Evolutionary conservation across 1,140 invertebrate species (phyloP).

Genomic region (Wasmannia auropunctata): DNA sequence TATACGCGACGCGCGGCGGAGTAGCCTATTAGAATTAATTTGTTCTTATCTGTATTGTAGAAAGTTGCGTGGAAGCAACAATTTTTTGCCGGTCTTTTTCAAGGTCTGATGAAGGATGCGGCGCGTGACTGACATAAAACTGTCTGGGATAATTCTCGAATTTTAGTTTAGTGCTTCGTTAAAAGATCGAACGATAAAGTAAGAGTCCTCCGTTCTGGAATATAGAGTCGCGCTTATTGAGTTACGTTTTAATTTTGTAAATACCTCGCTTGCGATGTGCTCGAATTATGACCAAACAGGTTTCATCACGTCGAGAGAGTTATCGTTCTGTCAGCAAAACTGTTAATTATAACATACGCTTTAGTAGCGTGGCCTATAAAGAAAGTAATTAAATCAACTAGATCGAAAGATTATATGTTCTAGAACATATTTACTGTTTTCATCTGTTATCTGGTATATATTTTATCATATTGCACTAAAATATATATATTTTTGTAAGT

Average conservation of each 20-base stretch:
- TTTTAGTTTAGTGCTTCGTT: not conserved
- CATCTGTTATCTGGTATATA: not conserved
- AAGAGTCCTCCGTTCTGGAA: not conserved
- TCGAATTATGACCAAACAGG: not conserved
- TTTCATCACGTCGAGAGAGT: conserved; percentile 3
- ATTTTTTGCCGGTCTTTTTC: not conserved
- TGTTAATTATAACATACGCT: not conserved
- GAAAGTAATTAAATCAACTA: not conserved
- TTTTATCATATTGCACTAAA: not conserved
- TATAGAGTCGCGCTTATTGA: not conserved
- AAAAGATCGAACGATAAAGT: not conserved
- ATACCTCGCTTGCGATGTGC: not conserved
- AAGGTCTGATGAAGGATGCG: not conserved
- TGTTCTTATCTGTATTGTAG: conserved; percentile 41
- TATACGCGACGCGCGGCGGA: not conserved
- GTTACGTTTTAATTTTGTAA: not conserved
- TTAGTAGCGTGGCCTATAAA: not conserved
- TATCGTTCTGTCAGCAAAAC: conserved; percentile 27
- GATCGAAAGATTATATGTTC: not conserved
- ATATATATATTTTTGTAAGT: not conserved
- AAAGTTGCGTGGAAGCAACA: conserved; percentile 12
- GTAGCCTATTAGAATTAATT: conserved; percentile 44
- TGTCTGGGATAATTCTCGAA: not conserved
- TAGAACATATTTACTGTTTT: not conserved
- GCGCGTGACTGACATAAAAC: not conserved